phyloP scores from a whole-genome alignment of 1,140 invertebrate genomes.

The Lordiphosa clarofinis region DNA sequence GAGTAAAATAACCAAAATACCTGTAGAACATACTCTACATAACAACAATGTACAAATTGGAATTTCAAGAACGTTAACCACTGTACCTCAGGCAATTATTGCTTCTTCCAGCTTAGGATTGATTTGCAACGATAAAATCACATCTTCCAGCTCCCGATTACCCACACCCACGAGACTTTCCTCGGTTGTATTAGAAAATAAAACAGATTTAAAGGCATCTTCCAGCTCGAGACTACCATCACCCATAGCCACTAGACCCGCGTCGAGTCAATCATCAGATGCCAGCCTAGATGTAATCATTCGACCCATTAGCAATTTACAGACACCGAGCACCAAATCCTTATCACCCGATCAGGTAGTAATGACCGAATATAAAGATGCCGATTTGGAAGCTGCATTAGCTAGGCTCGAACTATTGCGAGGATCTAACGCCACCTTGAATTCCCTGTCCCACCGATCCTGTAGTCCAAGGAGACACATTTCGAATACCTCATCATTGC shows the following conservation, averaged over 20 bases:
- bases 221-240: conserved; percentile 1
- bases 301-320: conserved; percentile 45
- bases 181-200: too few species aligned
- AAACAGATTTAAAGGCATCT: neutral
- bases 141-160: neutral
- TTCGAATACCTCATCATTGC: conserved; percentile 18
- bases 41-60: neutral
- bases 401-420: conserved; percentile 44
- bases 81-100: neutral
- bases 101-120: neutral
- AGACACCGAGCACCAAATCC: conserved; percentile 49
- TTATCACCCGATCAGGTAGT: conserved; percentile 50
- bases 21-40: too few species aligned
- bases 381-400: conserved; percentile 53
- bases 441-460: conserved; percentile 38
- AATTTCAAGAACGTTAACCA: conserved; percentile 1
- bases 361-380: conserved; percentile 42
- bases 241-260: conserved; percentile 15
- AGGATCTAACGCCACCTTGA: conserved; percentile 35
- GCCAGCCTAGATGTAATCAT: conserved; percentile 51
- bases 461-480: conserved; percentile 31
- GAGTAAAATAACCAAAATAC: too few species aligned
- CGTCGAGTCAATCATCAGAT: conserved; percentile 31
- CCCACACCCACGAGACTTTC: neutral
- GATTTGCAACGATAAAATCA: neutral